phyloP scores from a whole-genome alignment of 2,797 vertebrate genomes.

The Pteronotus mesoamericanus region DNA sequence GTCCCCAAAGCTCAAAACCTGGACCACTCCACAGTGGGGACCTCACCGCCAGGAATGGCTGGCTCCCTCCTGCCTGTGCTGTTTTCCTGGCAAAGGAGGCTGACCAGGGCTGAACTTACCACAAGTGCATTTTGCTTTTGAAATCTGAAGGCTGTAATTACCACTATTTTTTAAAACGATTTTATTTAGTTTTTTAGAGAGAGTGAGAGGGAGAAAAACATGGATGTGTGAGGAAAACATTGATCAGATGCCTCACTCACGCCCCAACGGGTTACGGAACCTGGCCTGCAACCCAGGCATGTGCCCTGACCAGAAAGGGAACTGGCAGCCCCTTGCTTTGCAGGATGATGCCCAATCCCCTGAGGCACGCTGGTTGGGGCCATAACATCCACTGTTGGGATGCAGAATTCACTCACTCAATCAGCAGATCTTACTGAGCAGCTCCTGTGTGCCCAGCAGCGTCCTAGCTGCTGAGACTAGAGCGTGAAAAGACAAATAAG shows the following conservation, averaged over 20 bases:
- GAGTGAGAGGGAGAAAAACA: too few species aligned
- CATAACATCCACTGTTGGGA: not conserved
- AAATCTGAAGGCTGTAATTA: not conserved
- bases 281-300: too few species aligned
- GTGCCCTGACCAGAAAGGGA: too few species aligned
- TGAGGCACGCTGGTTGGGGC: too few species aligned
- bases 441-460: not conserved
- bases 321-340: too few species aligned
- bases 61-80: not conserved
- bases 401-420: not conserved
- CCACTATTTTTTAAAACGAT: too few species aligned
- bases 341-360: too few species aligned
- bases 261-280: too few species aligned
- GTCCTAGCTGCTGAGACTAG: not conserved
- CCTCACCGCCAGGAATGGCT: not conserved
- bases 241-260: too few species aligned
- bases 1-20: not conserved
- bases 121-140: not conserved
- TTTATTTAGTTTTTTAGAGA: too few species aligned
- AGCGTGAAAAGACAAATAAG: not conserved
- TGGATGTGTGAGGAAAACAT: too few species aligned
- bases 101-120: not conserved
- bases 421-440: not conserved
- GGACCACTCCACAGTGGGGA: not conserved
- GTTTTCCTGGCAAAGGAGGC: not conserved